phyloP scores from a whole-genome alignment of 2,113 vertebrate species.

The Sisor rabdophorus region DNA sequence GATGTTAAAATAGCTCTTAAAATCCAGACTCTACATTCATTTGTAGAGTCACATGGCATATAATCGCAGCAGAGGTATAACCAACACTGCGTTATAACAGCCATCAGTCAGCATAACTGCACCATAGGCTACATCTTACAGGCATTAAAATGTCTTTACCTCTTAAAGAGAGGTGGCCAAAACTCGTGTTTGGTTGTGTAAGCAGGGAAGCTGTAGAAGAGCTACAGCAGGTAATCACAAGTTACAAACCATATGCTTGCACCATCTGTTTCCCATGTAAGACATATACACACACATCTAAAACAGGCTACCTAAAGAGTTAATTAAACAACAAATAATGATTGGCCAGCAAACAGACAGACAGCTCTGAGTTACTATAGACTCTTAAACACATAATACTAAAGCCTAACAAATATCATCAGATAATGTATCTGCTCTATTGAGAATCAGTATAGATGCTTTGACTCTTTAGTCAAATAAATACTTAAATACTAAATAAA shows the following conservation, averaged over 20 bases:
- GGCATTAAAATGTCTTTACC: slow-evolving; percentile 53
- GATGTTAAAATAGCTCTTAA: slow-evolving; percentile 22
- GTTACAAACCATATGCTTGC: slow-evolving; percentile 68
- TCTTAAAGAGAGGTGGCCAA: slow-evolving; percentile 50
- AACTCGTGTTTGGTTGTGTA: slow-evolving; percentile 41
- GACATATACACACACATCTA: slow-evolving; percentile 33
- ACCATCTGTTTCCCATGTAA: slow-evolving; percentile 63
- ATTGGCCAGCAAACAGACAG: slow-evolving; percentile 31
- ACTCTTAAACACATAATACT: not conserved
- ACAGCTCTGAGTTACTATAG: slow-evolving; percentile 3
- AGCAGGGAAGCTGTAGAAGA: slow-evolving; percentile 52
- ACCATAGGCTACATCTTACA: slow-evolving; percentile 46
- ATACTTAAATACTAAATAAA: no score
- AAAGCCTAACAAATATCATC: not conserved
- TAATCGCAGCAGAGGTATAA: not conserved
- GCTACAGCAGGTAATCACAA: slow-evolving; percentile 60
- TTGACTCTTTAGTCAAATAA: not conserved
- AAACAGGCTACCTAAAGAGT: slow-evolving; percentile 41
- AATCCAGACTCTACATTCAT: slow-evolving; percentile 29
- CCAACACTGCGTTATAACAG: slow-evolving; percentile 38
- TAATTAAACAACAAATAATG: slow-evolving; percentile 50
- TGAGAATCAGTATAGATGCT: not conserved
- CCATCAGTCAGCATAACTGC: slow-evolving; percentile 40
- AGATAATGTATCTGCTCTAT: not conserved
- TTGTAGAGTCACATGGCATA: not conserved